Evolutionary conservation across 2,888 invertebrate species (phyloP).

Genomic region (Marasmarcha lunaedactyla): DNA sequence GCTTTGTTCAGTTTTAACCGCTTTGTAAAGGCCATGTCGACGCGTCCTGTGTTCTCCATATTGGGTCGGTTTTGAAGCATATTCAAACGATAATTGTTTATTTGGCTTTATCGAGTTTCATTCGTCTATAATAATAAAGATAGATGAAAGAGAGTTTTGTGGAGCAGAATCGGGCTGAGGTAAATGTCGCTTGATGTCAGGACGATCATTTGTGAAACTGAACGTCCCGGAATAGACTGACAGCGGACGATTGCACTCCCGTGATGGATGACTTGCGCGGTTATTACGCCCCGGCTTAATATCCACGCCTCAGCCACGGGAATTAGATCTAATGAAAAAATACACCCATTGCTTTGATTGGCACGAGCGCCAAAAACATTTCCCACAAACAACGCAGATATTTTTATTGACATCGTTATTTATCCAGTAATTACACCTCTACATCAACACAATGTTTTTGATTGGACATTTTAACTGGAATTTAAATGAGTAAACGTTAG

Average conservation of each 20-base stretch:
- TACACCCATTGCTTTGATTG: conserved; percentile 6
- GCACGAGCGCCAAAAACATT: neutral
- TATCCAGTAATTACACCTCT: no score
- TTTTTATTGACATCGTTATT: no score
- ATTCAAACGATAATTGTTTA: no score
- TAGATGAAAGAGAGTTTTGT: conserved; percentile 27
- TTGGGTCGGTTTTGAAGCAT: no score
- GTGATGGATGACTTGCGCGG: conserved; percentile 59
- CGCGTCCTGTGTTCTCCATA: no score
- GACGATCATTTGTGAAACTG: conserved; percentile 63
- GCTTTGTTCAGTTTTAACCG: conserved; percentile 26
- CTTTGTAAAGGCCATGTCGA: neutral
- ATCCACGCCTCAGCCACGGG: conserved; percentile 28
- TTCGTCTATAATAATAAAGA: neutral
- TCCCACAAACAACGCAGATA: neutral
- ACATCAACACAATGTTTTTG: no score
- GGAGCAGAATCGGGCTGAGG: conserved; percentile 41
- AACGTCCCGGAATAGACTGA: conserved; percentile 65
- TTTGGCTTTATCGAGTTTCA: no score
- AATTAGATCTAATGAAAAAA: conserved; percentile 33
- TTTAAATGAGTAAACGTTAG: neutral
- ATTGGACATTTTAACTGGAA: neutral
- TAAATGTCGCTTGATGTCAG: conserved; percentile 44
- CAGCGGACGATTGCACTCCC: conserved; percentile 59
- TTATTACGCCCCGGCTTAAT: conserved; percentile 49